phyloP scores from a whole-genome alignment of 1,140 invertebrate species.

The Sogatella furcifera region DNA sequence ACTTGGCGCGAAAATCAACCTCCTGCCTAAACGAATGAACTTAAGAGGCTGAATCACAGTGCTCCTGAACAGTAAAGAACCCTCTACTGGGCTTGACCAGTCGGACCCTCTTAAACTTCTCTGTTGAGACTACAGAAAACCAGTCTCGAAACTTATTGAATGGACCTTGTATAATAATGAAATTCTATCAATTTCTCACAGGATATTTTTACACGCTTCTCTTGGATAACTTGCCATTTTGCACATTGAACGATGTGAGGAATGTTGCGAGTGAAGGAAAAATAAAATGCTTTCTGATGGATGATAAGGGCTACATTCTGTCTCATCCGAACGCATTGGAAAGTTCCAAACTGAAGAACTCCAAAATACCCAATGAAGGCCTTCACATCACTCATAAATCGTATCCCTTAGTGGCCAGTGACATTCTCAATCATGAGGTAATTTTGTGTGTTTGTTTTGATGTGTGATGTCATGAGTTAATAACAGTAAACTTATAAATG shows the following conservation, averaged over 20 bases:
- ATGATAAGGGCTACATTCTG: slow-evolving; percentile 79
- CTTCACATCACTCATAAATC: slow-evolving; percentile 79
- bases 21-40: no score
- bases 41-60: no score
- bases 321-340: slow-evolving; percentile 69
- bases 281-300: slow-evolving; percentile 84
- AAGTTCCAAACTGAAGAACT: slow-evolving; percentile 29
- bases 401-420: slow-evolving; percentile 65
- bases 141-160: no score
- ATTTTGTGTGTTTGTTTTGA: no score
- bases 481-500: no score
- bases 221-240: slow-evolving; percentile 50
- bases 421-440: slow-evolving; percentile 68
- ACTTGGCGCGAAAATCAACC: no score
- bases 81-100: no score
- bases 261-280: slow-evolving; percentile 36
- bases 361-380: slow-evolving; percentile 46
- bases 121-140: no score
- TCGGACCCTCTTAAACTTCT: no score
- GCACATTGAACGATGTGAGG: slow-evolving; percentile 29
- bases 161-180: no score
- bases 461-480: no score
- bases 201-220: slow-evolving; percentile 71
- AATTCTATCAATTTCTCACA: slow-evolving; percentile 44
- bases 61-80: no score